Evolutionary conservation across 2,888 invertebrate species (phyloP), one percentile per base, ranked within the genome.

Genomic region (Leptopilina myrica): DNA sequence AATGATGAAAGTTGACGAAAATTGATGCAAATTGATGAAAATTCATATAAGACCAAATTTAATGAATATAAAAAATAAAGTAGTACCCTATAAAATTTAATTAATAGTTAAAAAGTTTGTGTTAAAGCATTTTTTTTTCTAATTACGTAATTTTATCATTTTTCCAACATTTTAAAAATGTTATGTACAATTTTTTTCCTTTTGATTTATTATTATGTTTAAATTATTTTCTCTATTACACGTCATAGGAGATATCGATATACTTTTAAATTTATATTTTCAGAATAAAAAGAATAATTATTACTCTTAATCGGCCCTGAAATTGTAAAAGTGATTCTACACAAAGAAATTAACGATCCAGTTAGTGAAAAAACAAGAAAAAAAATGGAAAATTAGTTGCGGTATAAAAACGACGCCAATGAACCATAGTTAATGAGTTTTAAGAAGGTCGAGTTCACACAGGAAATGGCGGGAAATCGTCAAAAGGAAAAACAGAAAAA

Each of bases 361-460:
- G 15, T n/a, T 59, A n/a, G 6, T 12, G 8, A 14, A n/a, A 59
- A 15, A n/a, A 43, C 33, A 33, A 33, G 33, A n/a, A n/a, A 15
- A 66, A 66, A 66, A 43, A 66, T 43, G 43, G 3, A 40, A 15
- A 12, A 67, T 20, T 20, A 67, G 46, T 15, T 62, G 59, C 59
- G 43, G n/a, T 11, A 43, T 11, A 49, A 15, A 46, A 46, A 49
- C 46, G 12, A 3, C 20, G 46, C 46, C 20, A 67, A 12, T 67
- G 49, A 49, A 67, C 20, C 20, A 33, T 33, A 67, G 20, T 3
- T 20, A 67, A 67, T 15, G 49, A 49, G 49, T 67, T 67, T 49
- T 53, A 5, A 62, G 62, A 62, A 62, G 62, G 62, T 20, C 62
- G 62, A 62, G 62, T 62, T 62, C 62, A 62, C 62, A 62, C 9